phyloP scores from a whole-genome alignment of 2,797 vertebrate genomes.

The Prionace glauca region DNA sequence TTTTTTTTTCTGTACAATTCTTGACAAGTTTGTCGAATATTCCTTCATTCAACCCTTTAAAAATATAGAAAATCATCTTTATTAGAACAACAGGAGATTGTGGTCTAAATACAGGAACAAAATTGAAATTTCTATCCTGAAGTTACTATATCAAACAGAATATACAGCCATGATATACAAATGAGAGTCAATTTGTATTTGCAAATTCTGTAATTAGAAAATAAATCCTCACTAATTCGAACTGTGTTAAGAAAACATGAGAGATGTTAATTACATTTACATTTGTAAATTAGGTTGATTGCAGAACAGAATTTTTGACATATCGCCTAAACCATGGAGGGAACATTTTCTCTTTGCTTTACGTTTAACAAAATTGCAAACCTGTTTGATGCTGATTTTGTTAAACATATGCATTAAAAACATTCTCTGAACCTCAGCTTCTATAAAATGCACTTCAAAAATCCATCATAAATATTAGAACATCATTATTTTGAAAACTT shows the following conservation, averaged over 20 bases:
- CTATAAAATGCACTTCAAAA: not conserved
- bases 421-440: not conserved
- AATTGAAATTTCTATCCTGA: not conserved
- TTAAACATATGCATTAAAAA: not conserved
- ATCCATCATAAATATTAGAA: not conserved
- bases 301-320: not conserved
- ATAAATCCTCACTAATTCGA: not conserved
- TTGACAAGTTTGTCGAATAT: not conserved
- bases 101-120: not conserved
- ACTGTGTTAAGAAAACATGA: not conserved
- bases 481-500: not conserved
- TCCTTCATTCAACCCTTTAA: not conserved
- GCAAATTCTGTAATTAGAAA: constrained; percentile 25
- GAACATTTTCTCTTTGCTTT: not conserved
- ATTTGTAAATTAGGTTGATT: constrained; percentile 26
- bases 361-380: not conserved
- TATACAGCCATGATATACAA: not conserved
- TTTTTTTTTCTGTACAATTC: too few species aligned
- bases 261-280: constrained; percentile 1
- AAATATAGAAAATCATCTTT: not conserved
- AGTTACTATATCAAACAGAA: not conserved
- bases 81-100: not conserved
- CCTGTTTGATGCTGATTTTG: not conserved
- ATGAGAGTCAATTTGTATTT: constrained; percentile 5
- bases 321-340: not conserved